Base-by-base conservation (phyloP, 2,797 vertebrate genomes). In the Coregonus ussuriensis region DNA sequence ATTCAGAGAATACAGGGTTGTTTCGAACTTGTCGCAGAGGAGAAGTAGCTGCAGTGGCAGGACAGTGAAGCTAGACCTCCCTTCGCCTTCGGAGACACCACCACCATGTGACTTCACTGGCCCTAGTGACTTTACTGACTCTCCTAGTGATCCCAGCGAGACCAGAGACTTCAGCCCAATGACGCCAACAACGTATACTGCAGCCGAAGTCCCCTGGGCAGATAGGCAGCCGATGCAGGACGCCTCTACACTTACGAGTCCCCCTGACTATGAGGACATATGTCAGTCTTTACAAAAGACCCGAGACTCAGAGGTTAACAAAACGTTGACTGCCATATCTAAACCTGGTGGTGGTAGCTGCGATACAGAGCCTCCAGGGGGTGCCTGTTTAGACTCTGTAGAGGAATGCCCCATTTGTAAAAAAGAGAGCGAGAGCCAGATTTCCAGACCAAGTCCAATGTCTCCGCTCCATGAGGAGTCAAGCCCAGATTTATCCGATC, bases 211-310 rank as follows among this genome's bases (percentile, higher is more conserved):
- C 18, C 94, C 94, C 0, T 95, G 94, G 94, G 94, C 92, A 16
- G 92, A 93, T 31, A 88, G 93, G 75, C 93, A 95, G 76, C 93
- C 93, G 66, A 95, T 94, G 93, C 95, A 94, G 79, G 94, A 95
- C 74, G 93, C 93, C 75, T 95, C 94, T 25, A 94, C 94, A 0
- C 90, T 95, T 70, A 95, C 94, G 7, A 94, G 93, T 86, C 94
- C 95, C 72, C 94, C 94, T 0, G 94, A 95, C 89, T 95, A 94
- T 71, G 94, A 95, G 87, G 94, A 95, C 91, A 94, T 95, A 76
- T 95, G 93, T 86, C 93, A 94, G 83, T 82, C 94, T 79, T 88
- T 95, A 78, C 93, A 94, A 87, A 92, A 92, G 80, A 74, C 93
- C 41, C 86, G 91, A 85, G 94, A 95, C 77, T 77, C 94, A 6